phyloP scores from a whole-genome alignment of 2,888 invertebrate species.

The Drosophila trichaetosa region DNA sequence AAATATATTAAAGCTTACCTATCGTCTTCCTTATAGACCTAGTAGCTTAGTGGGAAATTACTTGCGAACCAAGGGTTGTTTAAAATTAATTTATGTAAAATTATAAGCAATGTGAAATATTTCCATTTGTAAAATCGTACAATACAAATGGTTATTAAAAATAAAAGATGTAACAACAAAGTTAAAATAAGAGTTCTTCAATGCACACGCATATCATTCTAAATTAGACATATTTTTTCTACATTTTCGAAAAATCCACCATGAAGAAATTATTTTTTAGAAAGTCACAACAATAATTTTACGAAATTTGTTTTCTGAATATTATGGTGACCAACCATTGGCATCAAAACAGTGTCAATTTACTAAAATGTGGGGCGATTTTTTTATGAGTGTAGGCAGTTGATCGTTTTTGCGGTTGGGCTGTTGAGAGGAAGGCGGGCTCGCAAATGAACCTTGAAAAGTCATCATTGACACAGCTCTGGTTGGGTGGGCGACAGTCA shows the following conservation, averaged over 20 bases:
- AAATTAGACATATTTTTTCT: not conserved
- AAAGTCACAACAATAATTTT: not conserved
- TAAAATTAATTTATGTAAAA: not conserved
- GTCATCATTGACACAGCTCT: slow-evolving; percentile 64
- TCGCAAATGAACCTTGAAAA: slow-evolving; percentile 79
- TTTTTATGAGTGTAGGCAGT: slow-evolving; percentile 1
- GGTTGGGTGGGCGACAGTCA: slow-evolving; percentile 37
- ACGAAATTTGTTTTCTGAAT: not conserved
- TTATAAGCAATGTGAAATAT: not conserved
- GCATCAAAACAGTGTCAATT: not conserved
- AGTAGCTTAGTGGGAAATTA: not conserved
- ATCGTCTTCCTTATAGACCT: not conserved
- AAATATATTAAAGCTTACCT: not conserved
- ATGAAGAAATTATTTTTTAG: not conserved
- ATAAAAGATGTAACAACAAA: not conserved
- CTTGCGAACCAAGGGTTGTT: not conserved
- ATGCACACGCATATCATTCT: not conserved
- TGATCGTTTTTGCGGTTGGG: slow-evolving; percentile 1
- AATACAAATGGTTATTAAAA: not conserved
- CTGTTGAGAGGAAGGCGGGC: slow-evolving; percentile 17
- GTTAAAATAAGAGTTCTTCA: not conserved
- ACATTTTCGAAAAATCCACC: not conserved
- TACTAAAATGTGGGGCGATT: not conserved
- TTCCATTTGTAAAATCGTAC: not conserved
- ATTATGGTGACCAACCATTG: not conserved